Evolutionary conservation across 2,888 invertebrate genomes (phyloP).

Genomic region (Cistogaster globosa): DNA sequence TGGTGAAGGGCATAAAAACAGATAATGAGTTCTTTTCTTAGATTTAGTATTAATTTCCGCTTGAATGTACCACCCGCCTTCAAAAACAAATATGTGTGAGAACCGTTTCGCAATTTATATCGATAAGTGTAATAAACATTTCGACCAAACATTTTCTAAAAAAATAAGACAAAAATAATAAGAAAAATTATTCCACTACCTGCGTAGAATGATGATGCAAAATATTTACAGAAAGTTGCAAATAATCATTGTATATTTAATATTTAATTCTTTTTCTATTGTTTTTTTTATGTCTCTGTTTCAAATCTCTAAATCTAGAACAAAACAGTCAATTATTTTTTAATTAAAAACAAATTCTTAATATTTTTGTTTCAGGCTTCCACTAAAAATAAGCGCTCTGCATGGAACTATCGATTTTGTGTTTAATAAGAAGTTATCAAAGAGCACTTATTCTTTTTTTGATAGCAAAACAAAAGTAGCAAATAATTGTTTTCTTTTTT

Average conservation of each 20-base stretch:
- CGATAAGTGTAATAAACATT: not conserved
- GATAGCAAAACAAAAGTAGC: too few relatives aligned
- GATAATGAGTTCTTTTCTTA: not conserved
- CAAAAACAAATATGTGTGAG: not conserved
- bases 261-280: constrained; percentile 3
- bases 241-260: constrained; percentile 54
- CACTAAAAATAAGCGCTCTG: constrained; percentile 62
- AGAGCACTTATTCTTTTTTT: too few relatives aligned
- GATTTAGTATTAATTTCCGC: constrained; percentile 76
- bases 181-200: not conserved
- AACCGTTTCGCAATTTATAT: not conserved
- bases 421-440: too few relatives aligned
- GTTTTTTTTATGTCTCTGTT: constrained; percentile 40
- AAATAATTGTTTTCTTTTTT: too few relatives aligned
- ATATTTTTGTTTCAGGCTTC: constrained; percentile 41
- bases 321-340: constrained; percentile 7
- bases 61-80: constrained; percentile 79
- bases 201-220: constrained; percentile 58
- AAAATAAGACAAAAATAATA: not conserved
- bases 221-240: constrained; percentile 57
- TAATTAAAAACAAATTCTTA: constrained; percentile 47
- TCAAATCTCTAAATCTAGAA: constrained; percentile 3
- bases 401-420: constrained; percentile 6
- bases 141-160: constrained; percentile 24
- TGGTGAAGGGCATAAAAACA: too few relatives aligned